Base-by-base conservation (phyloP, 2,888 invertebrate species). In the Crioceris asparagi region DNA sequence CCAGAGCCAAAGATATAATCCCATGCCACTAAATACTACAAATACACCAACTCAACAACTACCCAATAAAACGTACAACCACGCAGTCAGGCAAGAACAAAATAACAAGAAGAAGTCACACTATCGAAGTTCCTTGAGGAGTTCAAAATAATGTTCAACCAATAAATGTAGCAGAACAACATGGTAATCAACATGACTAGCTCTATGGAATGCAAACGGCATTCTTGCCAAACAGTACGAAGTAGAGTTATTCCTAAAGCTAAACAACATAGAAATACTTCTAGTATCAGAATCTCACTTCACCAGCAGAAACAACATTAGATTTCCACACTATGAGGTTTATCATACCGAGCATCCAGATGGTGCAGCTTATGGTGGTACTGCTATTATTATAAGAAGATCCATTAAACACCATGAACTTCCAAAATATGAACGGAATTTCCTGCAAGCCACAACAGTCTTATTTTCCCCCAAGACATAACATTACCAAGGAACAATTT, bases 381-480 rank as follows among this genome's bases (percentile, higher is more conserved):
- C 34, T 15, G 40, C 41, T 7, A 38, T 43, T 21, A 17, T 47
- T 38, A 45, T 45, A n/a, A 47, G 31, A 29, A 30, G 29, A 8
- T 35, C 27, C 7, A 37, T 40, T 5, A 32, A 40, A 10, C 30
- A 35, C 30, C 21, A 36, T 17, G 42, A 44, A 40, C 26, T 42
- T 30, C 29, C 26, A 30, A 36, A 40, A 29, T 46, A 36, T 35
- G 30, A 17, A 23, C 17, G 4, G 7, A 19, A 34, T 11, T n/a
- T 23, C 17, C 16, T 23, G 8, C 37, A 34, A 39, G 38, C 30
- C 10, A 35, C 30, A 10, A 27, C 3, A 29, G 4, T 18, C 31
- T 18, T 49, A 53, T 19, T 51, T 43, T n/a, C 49, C 49, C 4
- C 50, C 51, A 1, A 49, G 43, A 16, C 47, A 51, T 19, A 39